phyloP scores from a whole-genome alignment of 2,113 vertebrate genomes.

The Hippocampus abdominalis region DNA sequence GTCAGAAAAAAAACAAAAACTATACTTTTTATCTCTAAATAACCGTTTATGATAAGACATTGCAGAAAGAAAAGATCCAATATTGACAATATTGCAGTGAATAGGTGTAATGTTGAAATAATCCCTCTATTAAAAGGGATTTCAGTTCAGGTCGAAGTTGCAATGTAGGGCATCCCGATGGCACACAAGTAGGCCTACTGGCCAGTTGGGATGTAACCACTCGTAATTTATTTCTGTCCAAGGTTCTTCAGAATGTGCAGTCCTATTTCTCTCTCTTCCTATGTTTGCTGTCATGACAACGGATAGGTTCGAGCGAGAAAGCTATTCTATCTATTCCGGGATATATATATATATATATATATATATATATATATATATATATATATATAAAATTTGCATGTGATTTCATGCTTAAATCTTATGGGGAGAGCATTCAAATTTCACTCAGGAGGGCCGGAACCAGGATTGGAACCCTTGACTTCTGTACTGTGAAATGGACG shows the following conservation, averaged over 20 bases:
- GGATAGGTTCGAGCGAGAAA: neutral
- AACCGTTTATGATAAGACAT: neutral
- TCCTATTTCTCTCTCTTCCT: conserved; percentile 1
- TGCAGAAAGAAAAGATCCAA: neutral
- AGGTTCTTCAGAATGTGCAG: conserved; percentile 2
- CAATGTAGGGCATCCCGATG: conserved; percentile 10
- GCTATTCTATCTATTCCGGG: neutral
- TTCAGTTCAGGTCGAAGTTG: conserved; percentile 2
- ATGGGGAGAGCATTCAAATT: too few relatives aligned
- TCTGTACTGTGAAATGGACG: too few relatives aligned
- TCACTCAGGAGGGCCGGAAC: too few relatives aligned
- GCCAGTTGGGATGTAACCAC: neutral
- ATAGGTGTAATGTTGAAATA: neutral
- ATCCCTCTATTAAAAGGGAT: neutral
- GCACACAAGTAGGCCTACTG: neutral
- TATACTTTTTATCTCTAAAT: neutral
- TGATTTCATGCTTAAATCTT: too few relatives aligned
- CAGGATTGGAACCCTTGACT: too few relatives aligned
- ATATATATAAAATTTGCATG: too few relatives aligned
- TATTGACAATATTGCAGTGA: neutral
- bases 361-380: too few relatives aligned
- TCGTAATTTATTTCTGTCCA: conserved; percentile 8
- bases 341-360: too few relatives aligned
- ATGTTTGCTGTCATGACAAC: conserved; percentile 20
- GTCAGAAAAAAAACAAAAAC: too few relatives aligned